A percentile compares a stretch with the other conserved stretches of the same genome.
phyloP scores from a whole-genome alignment of 2,888 invertebrate species.

The Schizotus pectinicornis region DNA sequence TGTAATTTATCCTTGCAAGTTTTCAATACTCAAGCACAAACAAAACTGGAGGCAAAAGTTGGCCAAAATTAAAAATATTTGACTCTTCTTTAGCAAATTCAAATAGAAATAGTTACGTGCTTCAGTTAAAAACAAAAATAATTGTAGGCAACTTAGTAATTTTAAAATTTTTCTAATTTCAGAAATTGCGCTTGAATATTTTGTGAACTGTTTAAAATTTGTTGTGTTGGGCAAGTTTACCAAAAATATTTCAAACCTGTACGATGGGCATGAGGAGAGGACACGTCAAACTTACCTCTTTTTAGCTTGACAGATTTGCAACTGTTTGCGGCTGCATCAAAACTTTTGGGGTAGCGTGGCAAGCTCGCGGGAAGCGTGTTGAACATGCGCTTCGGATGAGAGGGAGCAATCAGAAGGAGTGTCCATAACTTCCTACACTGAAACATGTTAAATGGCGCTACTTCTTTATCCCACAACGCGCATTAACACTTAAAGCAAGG shows the following conservation, averaged over 20 bases:
- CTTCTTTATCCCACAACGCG: slow-evolving; percentile 7
- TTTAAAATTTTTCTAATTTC: no score
- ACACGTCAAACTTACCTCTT: slow-evolving; percentile 42
- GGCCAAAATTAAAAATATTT: no score
- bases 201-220: no score
- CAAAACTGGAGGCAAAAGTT: no score
- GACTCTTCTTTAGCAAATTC: no score
- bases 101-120: no score
- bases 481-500: slow-evolving; percentile 7
- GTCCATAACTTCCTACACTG: slow-evolving; percentile 42
- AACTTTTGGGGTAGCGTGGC: slow-evolving; percentile 39
- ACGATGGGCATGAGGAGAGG: neutral
- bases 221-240: no score
- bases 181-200: no score
- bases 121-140: no score
- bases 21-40: no score
- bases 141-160: no score
- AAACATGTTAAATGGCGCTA: slow-evolving; percentile 7
- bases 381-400: slow-evolving; percentile 42
- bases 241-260: neutral
- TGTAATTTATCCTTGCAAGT: no score
- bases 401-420: slow-evolving; percentile 44
- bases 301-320: slow-evolving; percentile 39
- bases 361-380: slow-evolving; percentile 30
- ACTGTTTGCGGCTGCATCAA: slow-evolving; percentile 41